Evolutionary conservation across 2,113 vertebrate genomes (phyloP), one percentile per base, ranked within the genome.

Genomic region (Leptodactylus fuscus): DNA sequence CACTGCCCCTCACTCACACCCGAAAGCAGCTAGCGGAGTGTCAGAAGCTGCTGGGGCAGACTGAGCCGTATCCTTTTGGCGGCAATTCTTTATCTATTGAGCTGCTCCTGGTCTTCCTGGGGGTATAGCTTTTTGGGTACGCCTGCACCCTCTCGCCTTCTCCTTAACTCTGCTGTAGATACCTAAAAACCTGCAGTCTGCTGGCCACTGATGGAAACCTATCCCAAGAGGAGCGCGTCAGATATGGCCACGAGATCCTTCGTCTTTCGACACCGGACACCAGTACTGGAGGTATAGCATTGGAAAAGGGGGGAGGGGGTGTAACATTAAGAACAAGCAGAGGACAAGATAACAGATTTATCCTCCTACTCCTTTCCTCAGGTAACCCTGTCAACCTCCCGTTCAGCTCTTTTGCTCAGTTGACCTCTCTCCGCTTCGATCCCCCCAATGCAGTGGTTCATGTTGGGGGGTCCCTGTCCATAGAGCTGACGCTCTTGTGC

Each of bases 241-340:
- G 94, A 88, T 99, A 97, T 90, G 98, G 97, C 93, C 96, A 96
- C 87, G 96, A 99, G 91, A 96, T 99, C 24, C 91, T 99, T n/a
- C 91, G 87, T 87, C 97, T 96, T 85, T 93, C 97, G 48, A 89
- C 87, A 65, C 92, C 92, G 81, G 89, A 91, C 27, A 44, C 87
- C 48, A 92, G 94, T 12, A 87, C 76, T 85, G 90, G 92, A 82
- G 94, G 97, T 98, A 83, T 92, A 24, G 18, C 6, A 12, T 2
- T 5, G 18, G 46, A 13, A 11, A 13, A 2, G 46, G 46, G 46
- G 46, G 7, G 46, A 48, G 46, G 46, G 46, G 7, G 12, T 8
- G 13, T 48, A 48, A 8, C 46, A 48, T 48, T 5, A 8, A 41
- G 4, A 8, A 9, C 9, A 9, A 9, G 41, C 5, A 6, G 41